Evolutionary conservation across 2,888 invertebrate species (phyloP).

Genomic region (Digitonthophagus gazella): DNA sequence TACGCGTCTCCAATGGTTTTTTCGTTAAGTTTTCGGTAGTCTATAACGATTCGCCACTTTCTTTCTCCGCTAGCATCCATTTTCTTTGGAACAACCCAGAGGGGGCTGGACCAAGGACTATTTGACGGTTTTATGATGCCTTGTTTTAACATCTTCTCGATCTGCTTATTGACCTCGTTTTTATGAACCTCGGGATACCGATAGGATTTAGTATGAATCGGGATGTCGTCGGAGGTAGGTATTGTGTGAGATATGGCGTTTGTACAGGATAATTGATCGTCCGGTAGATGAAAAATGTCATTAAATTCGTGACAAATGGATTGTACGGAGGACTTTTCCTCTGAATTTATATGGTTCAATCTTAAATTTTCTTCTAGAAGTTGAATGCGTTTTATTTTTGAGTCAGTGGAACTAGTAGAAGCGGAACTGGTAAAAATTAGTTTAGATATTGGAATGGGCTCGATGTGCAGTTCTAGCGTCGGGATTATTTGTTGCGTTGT

Average conservation of each 20-base stretch:
- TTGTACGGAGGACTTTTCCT: not conserved
- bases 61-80: constrained; percentile 35
- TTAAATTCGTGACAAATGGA: constrained; percentile 1
- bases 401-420: too few species aligned
- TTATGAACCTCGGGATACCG: constrained; percentile 43
- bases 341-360: constrained; percentile 9
- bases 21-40: constrained; percentile 46
- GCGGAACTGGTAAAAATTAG: too few species aligned
- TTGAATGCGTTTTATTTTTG: too few species aligned
- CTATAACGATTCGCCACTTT: constrained; percentile 44
- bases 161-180: constrained; percentile 41
- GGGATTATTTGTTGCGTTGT: too few species aligned
- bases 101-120: constrained; percentile 34
- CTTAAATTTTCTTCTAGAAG: not conserved
- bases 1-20: constrained; percentile 42
- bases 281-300: constrained; percentile 13
- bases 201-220: constrained; percentile 42
- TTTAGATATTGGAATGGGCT: too few species aligned
- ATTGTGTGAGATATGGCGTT: constrained; percentile 38
- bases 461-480: too few species aligned
- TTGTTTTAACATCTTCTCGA: constrained; percentile 37
- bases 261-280: constrained; percentile 8
- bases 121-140: constrained; percentile 37
- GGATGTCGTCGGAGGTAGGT: constrained; percentile 35
- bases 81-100: constrained; percentile 43